Base-by-base conservation (phyloP, 1,140 invertebrate species). In the Drosophila elegans region DNA sequence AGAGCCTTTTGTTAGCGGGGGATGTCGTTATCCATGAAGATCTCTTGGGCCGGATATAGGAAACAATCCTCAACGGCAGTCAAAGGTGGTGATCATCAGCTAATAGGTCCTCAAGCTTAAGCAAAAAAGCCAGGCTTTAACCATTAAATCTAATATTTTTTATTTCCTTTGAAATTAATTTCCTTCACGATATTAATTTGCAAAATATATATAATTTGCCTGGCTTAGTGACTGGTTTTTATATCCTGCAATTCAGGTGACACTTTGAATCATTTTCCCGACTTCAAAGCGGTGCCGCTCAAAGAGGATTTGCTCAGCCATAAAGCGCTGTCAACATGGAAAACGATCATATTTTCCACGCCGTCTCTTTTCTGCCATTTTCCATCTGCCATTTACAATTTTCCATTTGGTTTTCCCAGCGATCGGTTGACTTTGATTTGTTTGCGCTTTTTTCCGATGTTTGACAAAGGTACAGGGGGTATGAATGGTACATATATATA, bases 341-440 rank as follows among this genome's bases (percentile, higher is more conserved):
- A 34, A 68, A 39, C 49, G 49, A 67, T 69, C 49, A 69, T 69
- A 55, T 67, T 69, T 69, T 63, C 49, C 62, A 69, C 41, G 42
- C 34, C 49, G 16, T 32, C 48, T 46, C 41, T 12, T 12, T 11
- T 39, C 21, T n/a, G 38, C 39, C 38, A 25, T 45, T 36, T 45
- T 5, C 29, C 29, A 32, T 32, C 7, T 32, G 7, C 13, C 27
- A 16, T 46, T 45, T 25, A 11, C n/a, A n/a, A 29, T 54, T 44
- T 63, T 16, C 38, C 36, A 32, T 29, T 46, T 48, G 54, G 12
- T 21, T 64, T 57, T 21, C 51, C 54, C 51, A 44, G 21, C 32
- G 42, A 64, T 34, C 45, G 32, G 29, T 45, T 68, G 52, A 52
- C 49, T 32, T 73, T 55, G 54, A 44, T 74, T 63, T 57, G 61